Evolutionary conservation across 2,888 invertebrate species (phyloP).

Genomic region (Apotomis capreana): DNA sequence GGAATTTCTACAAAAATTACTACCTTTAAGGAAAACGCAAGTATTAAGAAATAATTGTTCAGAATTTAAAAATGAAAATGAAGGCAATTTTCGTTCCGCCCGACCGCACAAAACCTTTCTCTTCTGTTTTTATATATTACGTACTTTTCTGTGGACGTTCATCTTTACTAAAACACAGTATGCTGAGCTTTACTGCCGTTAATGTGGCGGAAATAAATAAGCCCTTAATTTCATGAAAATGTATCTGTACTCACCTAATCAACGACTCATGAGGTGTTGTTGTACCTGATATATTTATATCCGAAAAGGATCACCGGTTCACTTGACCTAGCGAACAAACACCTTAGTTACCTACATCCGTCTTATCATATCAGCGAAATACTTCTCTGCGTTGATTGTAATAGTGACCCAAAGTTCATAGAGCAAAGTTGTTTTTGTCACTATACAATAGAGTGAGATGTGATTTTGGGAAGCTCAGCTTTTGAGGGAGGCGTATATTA

Average conservation of each 20-base stretch:
- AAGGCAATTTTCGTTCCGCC: no score
- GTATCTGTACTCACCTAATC: background rate
- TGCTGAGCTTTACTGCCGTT: no score
- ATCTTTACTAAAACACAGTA: no score
- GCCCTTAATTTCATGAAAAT: background rate
- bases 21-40: no score
- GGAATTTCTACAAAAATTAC: no score
- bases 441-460: background rate
- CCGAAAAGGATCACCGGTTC: constrained; percentile 6
- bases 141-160: no score
- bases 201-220: no score
- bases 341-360: constrained; percentile 5
- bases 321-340: constrained; percentile 2
- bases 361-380: background rate
- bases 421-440: background rate
- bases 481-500: background rate
- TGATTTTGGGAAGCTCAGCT: background rate
- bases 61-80: no score
- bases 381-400: background rate
- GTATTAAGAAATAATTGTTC: no score
- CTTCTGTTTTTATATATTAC: no score
- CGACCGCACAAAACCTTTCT: no score
- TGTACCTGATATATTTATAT: constrained; percentile 10
- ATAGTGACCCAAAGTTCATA: background rate
- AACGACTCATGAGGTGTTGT: background rate